Evolutionary conservation across 2,113 vertebrate genomes (phyloP).

Genomic region (Tiliqua scincoides): DNA sequence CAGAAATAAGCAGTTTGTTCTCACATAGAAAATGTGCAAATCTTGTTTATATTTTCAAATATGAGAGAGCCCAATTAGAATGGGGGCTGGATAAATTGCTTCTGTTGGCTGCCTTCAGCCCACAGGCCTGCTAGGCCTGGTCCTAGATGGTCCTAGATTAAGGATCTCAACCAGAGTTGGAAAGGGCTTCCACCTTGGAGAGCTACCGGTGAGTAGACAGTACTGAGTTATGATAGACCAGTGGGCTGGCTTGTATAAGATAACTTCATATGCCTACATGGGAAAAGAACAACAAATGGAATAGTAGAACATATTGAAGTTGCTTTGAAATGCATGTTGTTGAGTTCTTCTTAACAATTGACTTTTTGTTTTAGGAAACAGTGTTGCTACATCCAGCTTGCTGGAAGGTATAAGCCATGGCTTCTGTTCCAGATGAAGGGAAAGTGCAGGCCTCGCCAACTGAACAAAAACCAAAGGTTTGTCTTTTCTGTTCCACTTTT

Average conservation of each 20-base stretch:
- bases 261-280: neutral
- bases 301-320: neutral
- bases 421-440: conserved; percentile 19
- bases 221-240: neutral
- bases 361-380: neutral
- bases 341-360: neutral
- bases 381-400: neutral
- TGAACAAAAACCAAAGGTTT: conserved; percentile 43
- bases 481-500: neutral
- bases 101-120: too few species aligned
- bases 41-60: too few species aligned
- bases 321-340: neutral
- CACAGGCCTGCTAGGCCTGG: too few species aligned
- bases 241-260: neutral
- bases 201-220: neutral
- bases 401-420: conserved; percentile 1
- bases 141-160: neutral
- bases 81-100: too few species aligned
- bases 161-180: neutral
- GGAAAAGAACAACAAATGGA: neutral
- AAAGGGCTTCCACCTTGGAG: neutral
- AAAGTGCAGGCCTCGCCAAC: neutral
- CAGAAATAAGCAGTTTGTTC: too few species aligned
- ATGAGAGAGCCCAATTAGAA: too few species aligned
- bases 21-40: too few species aligned